Base-by-base conservation (phyloP, 2,888 invertebrate species). In the Microdon myrmicae region DNA sequence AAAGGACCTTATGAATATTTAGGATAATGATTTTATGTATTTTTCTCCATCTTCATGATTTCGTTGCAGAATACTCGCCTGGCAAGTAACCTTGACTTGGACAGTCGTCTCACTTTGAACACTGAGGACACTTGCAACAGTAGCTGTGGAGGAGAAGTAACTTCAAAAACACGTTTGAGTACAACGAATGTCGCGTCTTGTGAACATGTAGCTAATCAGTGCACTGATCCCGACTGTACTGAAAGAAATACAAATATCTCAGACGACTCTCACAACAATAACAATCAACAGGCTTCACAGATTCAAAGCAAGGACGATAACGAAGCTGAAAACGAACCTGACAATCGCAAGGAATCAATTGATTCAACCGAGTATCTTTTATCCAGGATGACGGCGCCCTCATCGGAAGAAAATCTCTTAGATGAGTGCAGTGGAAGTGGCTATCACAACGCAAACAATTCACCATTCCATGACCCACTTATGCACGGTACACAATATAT, bases 381-480 rank as follows among this genome's bases (percentile, higher is more conserved):
- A 58, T 67, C 72, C 34, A 74, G 71, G 69, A 77, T 72, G 74
- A 71, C 70, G 48, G 69, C 72, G 47, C 68, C 73, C 35, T 67
- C 76, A 37, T 71, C 73, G 4, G 71, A 71, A 22, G 70, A 73
- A 17, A 73, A 73, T 47, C 56, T 74, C 22, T 55, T 72, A 31
- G 67, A 69, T 37, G 70, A 72, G 43, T 78, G 77, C 64, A 73
- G 70, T 14, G 69, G 61, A 5, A 68, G 64, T 29, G 59, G 61
- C 13, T 67, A 55, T 31, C 66, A 68, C n/a, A 53, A 58, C 13
- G 39, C 58, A 22, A 45, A 71, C 68, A 37, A 67, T 7, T 70
- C 72, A 25, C 71, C 72, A 48, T 79, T 77, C 37, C 78, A 73
- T 61, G 77, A 77, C 72, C 77, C 77, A 0, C 67, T 77, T n/a